phyloP scores from a whole-genome alignment of 1,140 invertebrate genomes.

The Panulirus ornatus region DNA sequence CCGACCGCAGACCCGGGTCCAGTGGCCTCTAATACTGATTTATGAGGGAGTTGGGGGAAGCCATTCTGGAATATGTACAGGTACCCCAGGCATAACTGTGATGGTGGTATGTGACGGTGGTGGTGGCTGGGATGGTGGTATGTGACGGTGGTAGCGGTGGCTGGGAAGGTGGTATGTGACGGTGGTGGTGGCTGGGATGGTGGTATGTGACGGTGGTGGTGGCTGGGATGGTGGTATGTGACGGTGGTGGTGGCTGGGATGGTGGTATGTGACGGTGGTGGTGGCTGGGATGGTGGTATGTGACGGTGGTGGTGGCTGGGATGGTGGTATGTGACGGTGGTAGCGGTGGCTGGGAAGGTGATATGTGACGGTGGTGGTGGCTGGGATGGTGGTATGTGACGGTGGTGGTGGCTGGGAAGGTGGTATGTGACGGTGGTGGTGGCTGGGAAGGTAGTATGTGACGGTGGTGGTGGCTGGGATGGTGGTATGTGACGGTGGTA shows the following conservation, averaged over 20 bases:
- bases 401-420: not conserved
- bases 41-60: slow-evolving; percentile 24
- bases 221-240: not conserved
- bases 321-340: not conserved
- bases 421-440: slow-evolving; percentile 7
- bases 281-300: not conserved
- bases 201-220: not conserved
- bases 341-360: too few species aligned
- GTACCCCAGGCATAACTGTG: slow-evolving; percentile 28
- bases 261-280: not conserved
- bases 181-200: not conserved
- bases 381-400: not conserved
- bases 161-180: not conserved
- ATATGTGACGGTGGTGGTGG: not conserved
- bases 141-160: not conserved
- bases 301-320: slow-evolving; percentile 7
- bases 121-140: not conserved
- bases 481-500: not conserved
- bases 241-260: not conserved
- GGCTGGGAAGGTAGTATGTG: not conserved
- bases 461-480: not conserved
- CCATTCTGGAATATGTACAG: slow-evolving; percentile 37
- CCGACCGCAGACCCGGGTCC: slow-evolving; percentile 42
- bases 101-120: slow-evolving; percentile 4
- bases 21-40: slow-evolving; percentile 60